phyloP scores from a whole-genome alignment of 2,113 vertebrate genomes.

The Semicossyphus pulcher region DNA sequence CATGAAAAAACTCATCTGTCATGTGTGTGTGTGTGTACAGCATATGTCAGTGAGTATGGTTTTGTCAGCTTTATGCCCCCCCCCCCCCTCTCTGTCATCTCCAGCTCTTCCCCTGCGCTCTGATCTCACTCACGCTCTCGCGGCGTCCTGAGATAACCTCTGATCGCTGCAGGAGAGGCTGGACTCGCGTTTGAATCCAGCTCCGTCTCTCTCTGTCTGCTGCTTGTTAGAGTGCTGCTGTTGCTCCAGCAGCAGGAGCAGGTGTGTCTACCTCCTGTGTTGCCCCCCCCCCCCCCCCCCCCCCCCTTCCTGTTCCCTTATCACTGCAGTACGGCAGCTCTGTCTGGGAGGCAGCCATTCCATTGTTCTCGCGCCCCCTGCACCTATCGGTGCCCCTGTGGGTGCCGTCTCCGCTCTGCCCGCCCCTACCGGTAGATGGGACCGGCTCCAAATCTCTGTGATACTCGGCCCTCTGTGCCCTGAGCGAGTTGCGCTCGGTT shows the following conservation, averaged over 20 bases:
- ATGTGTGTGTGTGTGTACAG: constrained; percentile 18
- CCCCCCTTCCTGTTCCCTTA: constrained; percentile 69
- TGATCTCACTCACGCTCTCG: constrained; percentile 42
- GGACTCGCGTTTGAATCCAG: constrained; percentile 21
- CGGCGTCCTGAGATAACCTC: constrained; percentile 67
- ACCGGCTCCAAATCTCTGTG: constrained; percentile 66
- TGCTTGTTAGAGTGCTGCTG: constrained; percentile 49
- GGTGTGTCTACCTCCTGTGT: constrained; percentile 72
- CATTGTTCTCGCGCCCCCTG: constrained; percentile 70
- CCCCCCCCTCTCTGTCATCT: constrained; percentile 13
- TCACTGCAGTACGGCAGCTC: constrained; percentile 77
- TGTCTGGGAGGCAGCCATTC: constrained; percentile 76
- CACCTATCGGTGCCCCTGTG: constrained; percentile 60
- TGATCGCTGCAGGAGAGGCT: constrained; percentile 32
- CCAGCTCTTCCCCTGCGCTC: constrained; percentile 13
- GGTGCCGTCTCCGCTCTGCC: constrained; percentile 54
- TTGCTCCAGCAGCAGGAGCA: constrained; percentile 65
- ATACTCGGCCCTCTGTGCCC: constrained; percentile 70
- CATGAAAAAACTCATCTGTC: constrained; percentile 33
- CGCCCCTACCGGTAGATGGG: constrained; percentile 47
- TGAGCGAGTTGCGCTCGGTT: constrained; percentile 39
- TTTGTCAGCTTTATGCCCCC: constrained; percentile 36
- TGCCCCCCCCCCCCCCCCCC: constrained; percentile 8
- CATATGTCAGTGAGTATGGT: constrained; percentile 22
- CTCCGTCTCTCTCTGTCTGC: constrained; percentile 24